Conservation (phyloP, 2,113 vertebrate genomes). For the Takifugu flavidus region DNA sequence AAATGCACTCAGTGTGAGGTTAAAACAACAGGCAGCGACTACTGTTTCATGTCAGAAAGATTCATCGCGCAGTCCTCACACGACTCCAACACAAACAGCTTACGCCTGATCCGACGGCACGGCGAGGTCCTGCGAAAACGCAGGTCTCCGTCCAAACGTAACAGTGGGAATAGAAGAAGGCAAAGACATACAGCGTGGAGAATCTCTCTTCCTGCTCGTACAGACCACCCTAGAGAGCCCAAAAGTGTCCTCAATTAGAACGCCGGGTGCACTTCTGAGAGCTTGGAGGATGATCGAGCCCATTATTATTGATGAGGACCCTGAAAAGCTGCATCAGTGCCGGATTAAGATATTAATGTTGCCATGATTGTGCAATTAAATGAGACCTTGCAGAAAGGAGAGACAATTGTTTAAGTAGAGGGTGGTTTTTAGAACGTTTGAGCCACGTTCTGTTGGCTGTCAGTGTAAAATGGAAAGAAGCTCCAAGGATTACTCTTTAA, state of each 20-base stretch:
- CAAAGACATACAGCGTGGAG: conserved; percentile 27
- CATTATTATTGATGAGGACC: conserved; percentile 19
- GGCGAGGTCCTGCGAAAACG: not conserved
- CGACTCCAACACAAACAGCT: conserved; percentile 53
- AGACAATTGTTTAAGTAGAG: conserved; percentile 18
- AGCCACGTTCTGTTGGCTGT: conserved; percentile 28
- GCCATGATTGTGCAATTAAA: conserved; percentile 6
- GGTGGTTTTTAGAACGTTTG: conserved; percentile 9
- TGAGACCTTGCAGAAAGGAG: conserved; percentile 6
- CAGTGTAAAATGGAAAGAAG: conserved; percentile 22
- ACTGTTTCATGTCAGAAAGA: conserved; percentile 55
- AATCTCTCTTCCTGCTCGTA: conserved; percentile 22
- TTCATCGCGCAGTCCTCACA: conserved; percentile 26
- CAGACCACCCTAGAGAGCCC: conserved; percentile 54
- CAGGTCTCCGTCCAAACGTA: conserved; percentile 15
- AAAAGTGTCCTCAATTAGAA: conserved; percentile 12
- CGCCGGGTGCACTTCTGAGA: not conserved
- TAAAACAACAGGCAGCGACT: conserved; percentile 44
- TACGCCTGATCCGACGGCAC: conserved; percentile 29
- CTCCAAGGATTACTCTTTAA: conserved; percentile 28
- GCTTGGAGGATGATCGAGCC: conserved; percentile 26
- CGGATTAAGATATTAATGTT: conserved; percentile 5
- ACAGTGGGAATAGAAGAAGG: conserved; percentile 20
- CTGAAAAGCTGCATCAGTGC: too few relatives aligned
- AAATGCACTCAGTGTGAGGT: conserved; percentile 46